Evolutionary conservation across 2,113 vertebrate species (phyloP).

Genomic region (Pungitius pungitius): DNA sequence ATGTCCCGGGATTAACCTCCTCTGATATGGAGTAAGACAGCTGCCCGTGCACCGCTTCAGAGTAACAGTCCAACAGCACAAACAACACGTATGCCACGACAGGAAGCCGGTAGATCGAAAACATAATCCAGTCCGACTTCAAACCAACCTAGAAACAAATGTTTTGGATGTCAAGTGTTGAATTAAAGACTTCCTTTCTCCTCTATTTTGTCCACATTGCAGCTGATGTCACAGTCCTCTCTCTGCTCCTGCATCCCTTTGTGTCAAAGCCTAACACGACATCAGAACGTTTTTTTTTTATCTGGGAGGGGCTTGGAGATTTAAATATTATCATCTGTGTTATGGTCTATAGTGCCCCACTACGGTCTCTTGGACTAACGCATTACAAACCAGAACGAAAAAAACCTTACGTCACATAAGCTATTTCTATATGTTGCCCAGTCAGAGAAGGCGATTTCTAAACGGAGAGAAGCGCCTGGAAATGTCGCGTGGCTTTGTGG

Average conservation of each 20-base stretch:
- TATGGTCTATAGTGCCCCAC: conserved; percentile 35
- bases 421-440: neutral
- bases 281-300: neutral
- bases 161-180: neutral
- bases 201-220: neutral
- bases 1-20: conserved; percentile 70
- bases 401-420: neutral
- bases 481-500: neutral
- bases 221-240: neutral
- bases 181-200: neutral
- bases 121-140: conserved; percentile 45
- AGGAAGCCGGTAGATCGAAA: neutral
- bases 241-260: conserved; percentile 28
- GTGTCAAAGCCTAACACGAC: conserved; percentile 33
- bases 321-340: neutral
- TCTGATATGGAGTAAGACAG: conserved; percentile 70
- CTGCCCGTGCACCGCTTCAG: conserved; percentile 46
- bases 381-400: neutral
- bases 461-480: neutral
- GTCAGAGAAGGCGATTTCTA: neutral
- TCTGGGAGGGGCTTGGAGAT: conserved; percentile 5
- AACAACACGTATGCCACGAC: conserved; percentile 16
- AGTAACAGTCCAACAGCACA: conserved; percentile 29
- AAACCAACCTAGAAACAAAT: neutral
- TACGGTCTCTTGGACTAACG: neutral